Evolutionary conservation across 2,888 invertebrate genomes (phyloP), one percentile per base, ranked within the genome.

Genomic region (Lasioglossum pauxillum): DNA sequence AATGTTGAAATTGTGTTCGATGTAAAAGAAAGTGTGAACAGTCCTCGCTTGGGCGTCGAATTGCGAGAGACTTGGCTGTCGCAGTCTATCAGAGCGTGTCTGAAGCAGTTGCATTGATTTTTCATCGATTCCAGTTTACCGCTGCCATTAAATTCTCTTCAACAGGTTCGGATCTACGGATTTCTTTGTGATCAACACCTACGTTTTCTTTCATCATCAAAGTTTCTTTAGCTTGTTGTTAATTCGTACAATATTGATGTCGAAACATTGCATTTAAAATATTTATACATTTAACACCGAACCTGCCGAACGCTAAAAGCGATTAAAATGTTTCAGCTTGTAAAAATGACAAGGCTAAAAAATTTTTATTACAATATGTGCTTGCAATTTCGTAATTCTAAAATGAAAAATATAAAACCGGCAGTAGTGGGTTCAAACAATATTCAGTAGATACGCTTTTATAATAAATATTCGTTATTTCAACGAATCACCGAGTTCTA

Each of bases 11-110:
- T 44, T 44, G 44, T 31, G 71, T 83, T 80, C 79, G 73, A 46
- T 73, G 85, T 27, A 76, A 80, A 86, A 85, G 90, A 90, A 90
- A 90, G 85, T 79, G 77, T 46, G 57, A 64, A 69, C 44, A 76
- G 80, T 31, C 78, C 14, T 64, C 78, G 79, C 57, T 78, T 67
- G 71, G 84, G 76, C 89, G 84, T 83, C 84, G 87, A 90, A 90
- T 92, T 92, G 91, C 93, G 90, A 91, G 89, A 93, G 89, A 86
- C 89, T 88, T 89, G 78, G 88, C 84, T 83, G 87, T 84, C 84
- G 74, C 82, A 80, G 87, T 93, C 93, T 93, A 94, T 94, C 93
- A 93, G 93, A 94, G 94, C 94, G 93, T 94, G 93, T 94, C 94
- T 92, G 90, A 91, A 91, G 90, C 90, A 92, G 92, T 92, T 92